Percentiles rank a stretch among this genome's conserved stretches.
Evolutionary conservation across 2,113 vertebrate species (phyloP).

Genomic region (Orycteropus afer): DNA sequence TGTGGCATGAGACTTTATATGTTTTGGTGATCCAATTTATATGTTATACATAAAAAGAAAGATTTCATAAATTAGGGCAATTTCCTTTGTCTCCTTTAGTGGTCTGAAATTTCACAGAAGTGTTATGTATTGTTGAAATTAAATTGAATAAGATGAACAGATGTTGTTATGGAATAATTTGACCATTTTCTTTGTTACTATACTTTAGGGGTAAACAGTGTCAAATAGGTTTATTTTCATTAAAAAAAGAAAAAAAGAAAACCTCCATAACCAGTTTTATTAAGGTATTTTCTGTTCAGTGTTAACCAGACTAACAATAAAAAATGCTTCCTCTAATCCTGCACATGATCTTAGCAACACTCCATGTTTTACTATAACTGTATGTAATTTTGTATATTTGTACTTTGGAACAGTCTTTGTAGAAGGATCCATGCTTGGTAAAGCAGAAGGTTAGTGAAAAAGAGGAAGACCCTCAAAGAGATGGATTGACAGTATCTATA

Average conservation of each 20-base stretch:
- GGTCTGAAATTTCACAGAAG: not conserved
- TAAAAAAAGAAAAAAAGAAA: not conserved
- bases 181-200: not conserved
- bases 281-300: not conserved
- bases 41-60: not conserved
- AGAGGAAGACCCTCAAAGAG: too few relatives aligned
- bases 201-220: not conserved
- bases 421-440: too few relatives aligned
- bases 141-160: not conserved
- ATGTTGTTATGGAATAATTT: not conserved
- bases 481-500: too few relatives aligned
- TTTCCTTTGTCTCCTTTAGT: not conserved
- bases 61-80: not conserved
- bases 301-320: not conserved
- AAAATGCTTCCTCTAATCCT: not conserved
- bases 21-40: not conserved
- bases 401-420: too few relatives aligned
- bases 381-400: not conserved
- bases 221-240: not conserved
- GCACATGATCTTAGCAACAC: fast-evolving
- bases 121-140: not conserved
- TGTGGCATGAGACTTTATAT: too few relatives aligned
- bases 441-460: too few relatives aligned
- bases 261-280: not conserved
- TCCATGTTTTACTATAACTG: not conserved